Evolutionary conservation across 1,140 invertebrate genomes (phyloP), one percentile per base, ranked within the genome.

Genomic region (Temnothorax longispinosus): DNA sequence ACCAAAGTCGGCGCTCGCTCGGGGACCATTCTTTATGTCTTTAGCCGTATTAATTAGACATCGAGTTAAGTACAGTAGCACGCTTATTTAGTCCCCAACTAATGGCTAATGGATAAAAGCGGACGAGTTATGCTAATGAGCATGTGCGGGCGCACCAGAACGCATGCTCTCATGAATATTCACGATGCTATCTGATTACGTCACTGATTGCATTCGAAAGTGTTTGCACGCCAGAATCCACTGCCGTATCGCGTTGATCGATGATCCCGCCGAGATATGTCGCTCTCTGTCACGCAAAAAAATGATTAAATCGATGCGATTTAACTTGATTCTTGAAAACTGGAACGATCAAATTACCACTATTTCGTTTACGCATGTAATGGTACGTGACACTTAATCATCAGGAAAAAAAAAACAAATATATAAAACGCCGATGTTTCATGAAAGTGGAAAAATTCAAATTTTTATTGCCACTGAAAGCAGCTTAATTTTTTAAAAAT

Each of bases 111-210:
- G 92, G 91, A 90, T 91, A 92, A 93, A 69, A 90, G 87, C 88
- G 87, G 92, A 93, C 93, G 89, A 93, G 93, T 94, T 94, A 94
- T 94, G 93, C 92, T 94, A 94, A 94, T 93, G 89, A 91, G 90
- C 87, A 87, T 89, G 92, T 85, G 90, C 90, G 90, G 87, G 87
- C 88, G 87, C 88, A 85, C 85, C 85, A 86, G 84, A 89, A 85
- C 92, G 90, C 92, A 93, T 92, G 91, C 91, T 89, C 71, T 89
- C 91, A 91, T 94, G 92, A 93, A 94, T 94, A 94, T 94, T 93
- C 93, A 94, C 89, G 90, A 77, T 87, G 86, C 76, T 89, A 91
- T 87, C 88, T 85, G 91, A 93, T 94, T 94, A 92, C 92, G 91
- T 94, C 92, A 93, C 88, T 88, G 88, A 93, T 93, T 91, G 91